These are phyloP conservation scores for Epistrophe grossulariae DNA, from an alignment of 2,888 invertebrate species.

Conservation along the genomic window DNA sequence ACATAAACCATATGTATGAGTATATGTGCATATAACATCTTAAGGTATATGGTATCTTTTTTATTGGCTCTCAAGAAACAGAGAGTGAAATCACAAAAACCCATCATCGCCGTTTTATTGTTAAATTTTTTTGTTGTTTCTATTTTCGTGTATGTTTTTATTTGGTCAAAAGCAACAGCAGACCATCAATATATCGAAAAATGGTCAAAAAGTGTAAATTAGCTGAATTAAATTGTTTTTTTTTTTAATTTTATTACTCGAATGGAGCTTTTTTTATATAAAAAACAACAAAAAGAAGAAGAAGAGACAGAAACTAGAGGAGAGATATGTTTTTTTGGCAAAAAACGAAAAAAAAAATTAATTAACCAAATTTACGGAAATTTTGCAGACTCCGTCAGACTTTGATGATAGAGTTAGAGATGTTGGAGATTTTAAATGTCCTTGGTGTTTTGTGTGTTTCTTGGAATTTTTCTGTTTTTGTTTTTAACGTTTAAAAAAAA, in stretches of 20 bases:
- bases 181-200: constrained; percentile 71
- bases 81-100: constrained; percentile 74
- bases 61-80: constrained; percentile 65
- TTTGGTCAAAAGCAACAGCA: constrained; percentile 64
- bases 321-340: constrained; percentile 40
- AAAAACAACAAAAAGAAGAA: not conserved
- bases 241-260: constrained; percentile 16
- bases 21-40: constrained; percentile 28
- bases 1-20: not conserved
- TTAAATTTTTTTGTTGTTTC: constrained; percentile 40
- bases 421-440: constrained; percentile 44
- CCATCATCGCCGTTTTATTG: constrained; percentile 70
- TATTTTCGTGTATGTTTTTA: constrained; percentile 6
- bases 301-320: not conserved
- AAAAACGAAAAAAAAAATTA: constrained; percentile 57
- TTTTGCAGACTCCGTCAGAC: constrained; percentile 38
- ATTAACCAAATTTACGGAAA: constrained; percentile 72
- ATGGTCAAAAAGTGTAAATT: constrained; percentile 74
- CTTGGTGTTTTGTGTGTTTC: constrained; percentile 33
- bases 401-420: not conserved
- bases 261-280: constrained; percentile 4
- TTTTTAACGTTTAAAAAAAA: not conserved
- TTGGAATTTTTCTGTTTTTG: constrained; percentile 27
- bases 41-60: constrained; percentile 55
- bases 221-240: constrained; percentile 58